Conservation (phyloP, 2,113 vertebrate genomes). For the Sphyrna mokarran region DNA sequence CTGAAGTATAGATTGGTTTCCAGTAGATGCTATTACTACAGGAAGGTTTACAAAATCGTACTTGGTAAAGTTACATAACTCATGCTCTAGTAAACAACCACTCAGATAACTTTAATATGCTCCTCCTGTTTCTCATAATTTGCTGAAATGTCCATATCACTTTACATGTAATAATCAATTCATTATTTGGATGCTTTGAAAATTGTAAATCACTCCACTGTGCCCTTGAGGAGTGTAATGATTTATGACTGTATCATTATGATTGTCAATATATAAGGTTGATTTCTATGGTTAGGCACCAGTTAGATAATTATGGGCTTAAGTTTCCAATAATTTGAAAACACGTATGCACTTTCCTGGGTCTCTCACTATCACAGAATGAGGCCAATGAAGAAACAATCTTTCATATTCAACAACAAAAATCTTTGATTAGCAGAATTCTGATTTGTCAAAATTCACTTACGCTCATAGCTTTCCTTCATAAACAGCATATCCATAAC, state of each 20-base stretch:
- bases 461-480: constrained; percentile 75
- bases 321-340: neutral
- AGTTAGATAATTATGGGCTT: neutral
- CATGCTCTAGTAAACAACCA: neutral
- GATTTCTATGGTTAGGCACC: neutral
- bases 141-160: neutral
- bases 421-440: neutral
- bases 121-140: neutral
- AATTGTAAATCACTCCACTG: neutral
- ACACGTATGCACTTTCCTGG: neutral
- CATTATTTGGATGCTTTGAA: neutral
- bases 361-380: neutral
- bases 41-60: neutral
- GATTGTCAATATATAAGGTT: neutral
- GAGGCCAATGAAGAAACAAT: neutral
- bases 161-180: neutral
- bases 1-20: neutral
- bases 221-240: neutral
- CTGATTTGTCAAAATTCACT: constrained; percentile 47
- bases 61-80: neutral
- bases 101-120: neutral
- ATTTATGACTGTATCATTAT: neutral
- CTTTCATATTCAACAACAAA: neutral
- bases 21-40: neutral
- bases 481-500: constrained; percentile 80